phyloP scores from a whole-genome alignment of 2,797 vertebrate species.

The Oreochromis mossambicus region DNA sequence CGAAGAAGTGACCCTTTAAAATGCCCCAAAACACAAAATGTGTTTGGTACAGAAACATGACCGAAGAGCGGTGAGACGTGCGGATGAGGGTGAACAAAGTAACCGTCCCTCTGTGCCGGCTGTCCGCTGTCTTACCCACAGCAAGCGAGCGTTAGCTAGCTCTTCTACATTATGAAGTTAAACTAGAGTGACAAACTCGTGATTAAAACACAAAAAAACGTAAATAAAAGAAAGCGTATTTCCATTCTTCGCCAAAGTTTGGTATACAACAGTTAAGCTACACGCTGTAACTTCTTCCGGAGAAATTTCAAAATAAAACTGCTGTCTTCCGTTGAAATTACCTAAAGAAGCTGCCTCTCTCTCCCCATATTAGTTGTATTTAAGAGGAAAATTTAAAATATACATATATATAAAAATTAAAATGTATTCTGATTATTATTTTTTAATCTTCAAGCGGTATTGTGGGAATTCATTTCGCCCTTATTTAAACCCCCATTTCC shows the following conservation, averaged over 20 bases:
- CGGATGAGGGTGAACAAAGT: background rate
- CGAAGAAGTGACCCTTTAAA: background rate
- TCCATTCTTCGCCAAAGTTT: background rate
- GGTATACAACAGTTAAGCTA: background rate
- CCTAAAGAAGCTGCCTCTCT: background rate
- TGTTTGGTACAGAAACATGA: background rate
- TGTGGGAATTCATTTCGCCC: background rate
- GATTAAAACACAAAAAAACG: background rate
- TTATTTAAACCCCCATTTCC: background rate
- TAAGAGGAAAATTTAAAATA: rapidly evolving
- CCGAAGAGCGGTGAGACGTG: background rate
- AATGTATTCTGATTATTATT: background rate
- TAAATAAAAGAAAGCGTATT: background rate
- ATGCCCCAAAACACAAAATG: background rate
- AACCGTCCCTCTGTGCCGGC: background rate
- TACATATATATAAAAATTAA: background rate
- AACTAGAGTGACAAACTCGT: rapidly evolving
- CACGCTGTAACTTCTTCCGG: background rate
- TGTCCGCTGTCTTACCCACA: background rate
- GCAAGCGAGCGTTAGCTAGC: background rate
- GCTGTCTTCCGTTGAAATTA: background rate
- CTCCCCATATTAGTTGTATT: background rate
- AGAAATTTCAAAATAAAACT: background rate
- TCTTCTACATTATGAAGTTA: background rate
- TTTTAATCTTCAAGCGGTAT: background rate